Conservation (phyloP, 2,113 vertebrate genomes). For the Saimiri boliviensis region DNA sequence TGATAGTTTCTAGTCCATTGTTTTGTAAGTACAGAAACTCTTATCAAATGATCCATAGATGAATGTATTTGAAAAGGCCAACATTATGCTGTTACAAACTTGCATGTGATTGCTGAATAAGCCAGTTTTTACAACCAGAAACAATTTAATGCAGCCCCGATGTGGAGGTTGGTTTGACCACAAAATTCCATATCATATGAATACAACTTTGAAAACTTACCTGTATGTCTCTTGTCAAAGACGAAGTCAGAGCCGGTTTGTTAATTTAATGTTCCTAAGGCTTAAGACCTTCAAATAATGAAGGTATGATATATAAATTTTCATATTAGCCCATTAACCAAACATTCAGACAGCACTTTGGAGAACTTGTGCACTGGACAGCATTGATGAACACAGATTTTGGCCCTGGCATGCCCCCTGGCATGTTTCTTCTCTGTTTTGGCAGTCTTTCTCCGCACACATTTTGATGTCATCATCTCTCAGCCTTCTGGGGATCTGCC, state of each 20-base stretch:
- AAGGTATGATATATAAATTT: neutral
- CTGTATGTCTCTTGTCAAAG: neutral
- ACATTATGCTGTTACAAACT: neutral
- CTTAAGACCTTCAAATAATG: neutral
- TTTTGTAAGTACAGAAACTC: neutral
- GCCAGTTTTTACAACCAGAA: neutral
- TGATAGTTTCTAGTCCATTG: neutral
- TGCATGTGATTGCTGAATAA: neutral
- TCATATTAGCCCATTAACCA: neutral
- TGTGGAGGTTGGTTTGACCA: neutral
- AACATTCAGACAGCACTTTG: neutral
- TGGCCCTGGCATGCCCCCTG: neutral
- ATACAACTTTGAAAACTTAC: neutral
- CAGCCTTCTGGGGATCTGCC: neutral
- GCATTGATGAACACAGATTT: neutral
- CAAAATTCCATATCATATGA: neutral
- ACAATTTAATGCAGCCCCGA: neutral
- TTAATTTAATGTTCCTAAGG: neutral
- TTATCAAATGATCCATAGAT: neutral
- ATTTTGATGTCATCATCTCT: constrained; percentile 11
- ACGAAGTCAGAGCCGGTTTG: neutral
- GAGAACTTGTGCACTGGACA: neutral
- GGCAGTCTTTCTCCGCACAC: neutral
- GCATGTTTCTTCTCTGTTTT: neutral
- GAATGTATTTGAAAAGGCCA: neutral